Evolutionary conservation across 2,113 vertebrate species (phyloP).

Genomic region (Urocitellus parryii): DNA sequence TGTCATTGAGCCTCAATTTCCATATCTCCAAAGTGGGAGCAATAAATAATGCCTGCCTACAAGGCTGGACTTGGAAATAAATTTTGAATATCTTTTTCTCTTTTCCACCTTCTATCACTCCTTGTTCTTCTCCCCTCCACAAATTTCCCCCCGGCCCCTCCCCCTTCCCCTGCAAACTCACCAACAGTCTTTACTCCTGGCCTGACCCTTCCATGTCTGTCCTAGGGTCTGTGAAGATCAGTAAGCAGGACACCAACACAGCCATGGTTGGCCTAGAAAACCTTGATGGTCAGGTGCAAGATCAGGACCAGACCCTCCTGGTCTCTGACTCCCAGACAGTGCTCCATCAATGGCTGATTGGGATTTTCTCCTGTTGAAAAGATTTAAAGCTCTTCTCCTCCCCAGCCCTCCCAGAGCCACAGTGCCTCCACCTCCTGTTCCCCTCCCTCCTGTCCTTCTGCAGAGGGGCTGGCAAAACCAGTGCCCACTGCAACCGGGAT

Average conservation of each 20-base stretch:
- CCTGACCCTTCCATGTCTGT: neutral
- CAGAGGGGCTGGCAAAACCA: neutral
- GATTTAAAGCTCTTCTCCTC: neutral
- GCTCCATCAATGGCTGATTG: neutral
- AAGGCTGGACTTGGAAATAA: neutral
- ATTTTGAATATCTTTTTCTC: neutral
- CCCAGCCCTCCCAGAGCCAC: neutral
- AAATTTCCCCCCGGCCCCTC: fast-evolving
- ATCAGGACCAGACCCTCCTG: neutral
- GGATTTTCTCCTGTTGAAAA: neutral
- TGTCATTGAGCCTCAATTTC: neutral
- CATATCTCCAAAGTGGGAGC: neutral
- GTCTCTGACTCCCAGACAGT: neutral
- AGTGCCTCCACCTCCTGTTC: neutral
- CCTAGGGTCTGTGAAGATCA: neutral
- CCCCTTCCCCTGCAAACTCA: neutral
- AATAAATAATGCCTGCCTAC: neutral
- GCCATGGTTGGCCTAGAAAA: neutral
- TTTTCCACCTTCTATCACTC: neutral
- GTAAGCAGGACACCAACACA: neutral
- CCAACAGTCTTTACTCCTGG: neutral
- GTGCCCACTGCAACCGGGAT: neutral
- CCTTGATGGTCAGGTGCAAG: neutral
- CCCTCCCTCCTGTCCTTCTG: neutral
- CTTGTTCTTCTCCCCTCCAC: neutral